Conservation (phyloP, 2,797 vertebrate genomes). For the Pangasius krempfi region DNA sequence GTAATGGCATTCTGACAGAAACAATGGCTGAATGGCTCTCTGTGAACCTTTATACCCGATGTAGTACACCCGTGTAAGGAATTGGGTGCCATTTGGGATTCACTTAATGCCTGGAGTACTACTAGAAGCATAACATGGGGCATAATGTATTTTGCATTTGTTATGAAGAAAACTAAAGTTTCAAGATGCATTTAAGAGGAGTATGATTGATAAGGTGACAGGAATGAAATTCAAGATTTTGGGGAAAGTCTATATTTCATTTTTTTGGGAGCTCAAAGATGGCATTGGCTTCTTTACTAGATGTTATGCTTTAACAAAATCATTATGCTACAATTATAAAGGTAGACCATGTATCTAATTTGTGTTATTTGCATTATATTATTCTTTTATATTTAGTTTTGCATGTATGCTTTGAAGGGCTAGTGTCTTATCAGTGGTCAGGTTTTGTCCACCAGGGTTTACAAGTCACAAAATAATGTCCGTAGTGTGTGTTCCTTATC, state of each 20-base stretch:
- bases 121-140: not conserved
- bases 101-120: not conserved
- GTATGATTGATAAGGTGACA: not conserved
- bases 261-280: not conserved
- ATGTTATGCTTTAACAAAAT: not conserved
- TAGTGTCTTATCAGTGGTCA: not conserved
- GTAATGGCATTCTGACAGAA: constrained; percentile 63
- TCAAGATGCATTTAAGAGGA: not conserved
- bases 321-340: not conserved
- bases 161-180: not conserved
- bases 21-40: constrained; percentile 55
- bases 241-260: not conserved
- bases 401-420: not conserved
- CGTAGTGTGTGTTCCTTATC: not conserved
- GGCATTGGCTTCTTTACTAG: not conserved
- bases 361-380: not conserved
- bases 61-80: not conserved
- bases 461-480: not conserved
- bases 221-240: not conserved
- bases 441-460: not conserved
- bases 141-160: not conserved
- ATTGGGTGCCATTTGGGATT: not conserved
- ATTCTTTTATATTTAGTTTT: not conserved
- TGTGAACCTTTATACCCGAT: not conserved
- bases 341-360: not conserved